phyloP scores from a whole-genome alignment of 1,140 invertebrate species.

The Caenorhabditis brenneri region DNA sequence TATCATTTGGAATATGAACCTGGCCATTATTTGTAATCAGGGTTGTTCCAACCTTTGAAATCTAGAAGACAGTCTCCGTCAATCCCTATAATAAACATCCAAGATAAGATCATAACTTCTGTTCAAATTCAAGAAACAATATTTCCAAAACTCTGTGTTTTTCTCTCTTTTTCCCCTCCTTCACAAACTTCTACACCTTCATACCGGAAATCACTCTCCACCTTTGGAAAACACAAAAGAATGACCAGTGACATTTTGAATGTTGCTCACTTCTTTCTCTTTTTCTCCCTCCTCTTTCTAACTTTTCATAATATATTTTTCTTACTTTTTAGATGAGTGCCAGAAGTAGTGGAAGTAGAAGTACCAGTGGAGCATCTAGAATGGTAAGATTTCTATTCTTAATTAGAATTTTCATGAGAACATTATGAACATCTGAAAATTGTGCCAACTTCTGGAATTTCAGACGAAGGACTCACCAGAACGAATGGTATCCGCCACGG shows the following conservation, averaged over 20 bases:
- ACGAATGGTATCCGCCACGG: neutral
- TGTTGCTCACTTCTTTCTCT: neutral
- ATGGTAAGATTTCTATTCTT: neutral
- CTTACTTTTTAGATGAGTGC: constrained; percentile 18
- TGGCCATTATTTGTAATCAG: too few species aligned
- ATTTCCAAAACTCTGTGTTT: too few species aligned
- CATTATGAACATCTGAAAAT: too few species aligned
- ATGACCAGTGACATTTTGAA: constrained; percentile 32
- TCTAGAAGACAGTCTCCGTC: too few species aligned
- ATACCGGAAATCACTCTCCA: constrained; percentile 11
- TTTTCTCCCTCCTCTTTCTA: neutral
- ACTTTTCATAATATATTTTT: neutral
- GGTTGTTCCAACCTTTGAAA: too few species aligned
- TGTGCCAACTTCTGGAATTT: too few species aligned
- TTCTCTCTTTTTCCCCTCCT: neutral
- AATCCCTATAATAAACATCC: too few species aligned
- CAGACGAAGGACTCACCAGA: constrained; percentile 3
- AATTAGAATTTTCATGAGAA: too few species aligned
- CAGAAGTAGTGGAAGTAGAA: neutral
- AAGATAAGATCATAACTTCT: neutral
- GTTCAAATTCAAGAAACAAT: too few species aligned
- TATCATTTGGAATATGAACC: too few species aligned
- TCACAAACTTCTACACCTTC: neutral
- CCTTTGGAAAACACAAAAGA: constrained; percentile 6
- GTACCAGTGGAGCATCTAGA: neutral